phyloP scores from a whole-genome alignment of 2,113 vertebrate genomes.

The Tragulus kanchil region DNA sequence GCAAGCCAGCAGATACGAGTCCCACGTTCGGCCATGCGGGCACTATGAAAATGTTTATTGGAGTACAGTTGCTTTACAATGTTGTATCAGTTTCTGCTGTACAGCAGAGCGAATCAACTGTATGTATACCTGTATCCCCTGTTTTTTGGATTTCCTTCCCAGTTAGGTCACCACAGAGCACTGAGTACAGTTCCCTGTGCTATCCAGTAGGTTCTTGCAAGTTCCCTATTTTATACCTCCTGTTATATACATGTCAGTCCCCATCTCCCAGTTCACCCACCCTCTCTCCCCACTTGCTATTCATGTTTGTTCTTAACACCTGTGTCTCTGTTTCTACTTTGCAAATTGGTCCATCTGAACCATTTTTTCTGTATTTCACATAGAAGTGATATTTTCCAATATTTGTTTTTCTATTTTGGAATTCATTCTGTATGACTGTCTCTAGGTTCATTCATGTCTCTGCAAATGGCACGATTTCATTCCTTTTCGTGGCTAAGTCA shows the following conservation, averaged over 20 bases:
- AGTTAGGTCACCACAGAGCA: neutral
- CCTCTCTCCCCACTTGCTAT: neutral
- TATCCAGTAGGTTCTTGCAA: neutral
- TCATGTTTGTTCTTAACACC: neutral
- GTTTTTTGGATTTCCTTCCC: neutral
- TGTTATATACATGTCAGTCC: neutral
- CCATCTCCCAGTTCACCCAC: neutral
- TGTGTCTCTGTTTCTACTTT: neutral
- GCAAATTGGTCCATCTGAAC: neutral
- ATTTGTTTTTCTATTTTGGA: neutral
- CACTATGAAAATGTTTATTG: neutral
- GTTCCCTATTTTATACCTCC: neutral
- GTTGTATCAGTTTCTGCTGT: neutral
- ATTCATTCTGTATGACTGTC: neutral
- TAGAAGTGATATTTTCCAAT: neutral
- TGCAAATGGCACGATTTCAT: no score
- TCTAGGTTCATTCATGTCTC: no score
- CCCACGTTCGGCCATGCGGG: neutral
- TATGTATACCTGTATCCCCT: neutral
- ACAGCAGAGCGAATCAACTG: neutral
- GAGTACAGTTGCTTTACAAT: neutral
- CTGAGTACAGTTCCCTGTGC: neutral
- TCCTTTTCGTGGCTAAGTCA: no score
- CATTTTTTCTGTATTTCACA: neutral
- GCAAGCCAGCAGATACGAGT: neutral